These are phyloP conservation scores for Scomberomorus guttatus DNA, from an alignment of 2,797 vertebrate species.

Conservation along the genomic window DNA sequence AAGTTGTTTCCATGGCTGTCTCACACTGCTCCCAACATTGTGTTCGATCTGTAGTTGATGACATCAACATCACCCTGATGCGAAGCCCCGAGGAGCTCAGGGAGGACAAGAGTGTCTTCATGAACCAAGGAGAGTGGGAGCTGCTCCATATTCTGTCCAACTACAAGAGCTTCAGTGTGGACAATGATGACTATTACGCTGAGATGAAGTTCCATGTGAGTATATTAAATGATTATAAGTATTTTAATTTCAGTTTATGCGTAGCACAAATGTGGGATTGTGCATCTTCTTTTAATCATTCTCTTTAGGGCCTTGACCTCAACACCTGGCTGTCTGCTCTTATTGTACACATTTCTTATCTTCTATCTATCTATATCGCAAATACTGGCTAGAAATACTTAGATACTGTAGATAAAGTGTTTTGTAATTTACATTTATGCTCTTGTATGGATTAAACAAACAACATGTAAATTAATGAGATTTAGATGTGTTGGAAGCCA, in stretches of 20 bases:
- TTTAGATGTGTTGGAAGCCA: too few species aligned
- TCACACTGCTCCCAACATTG: slow-evolving; percentile 55
- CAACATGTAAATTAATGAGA: too few species aligned
- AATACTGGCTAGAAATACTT: too few species aligned
- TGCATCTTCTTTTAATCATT: background rate
- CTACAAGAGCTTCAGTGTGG: slow-evolving; percentile 92
- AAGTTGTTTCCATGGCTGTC: slow-evolving; percentile 36
- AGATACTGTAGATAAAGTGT: too few species aligned
- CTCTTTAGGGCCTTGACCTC: background rate
- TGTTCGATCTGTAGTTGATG: slow-evolving; percentile 86
- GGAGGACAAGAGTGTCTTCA: slow-evolving; percentile 92
- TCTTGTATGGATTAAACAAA: too few species aligned
- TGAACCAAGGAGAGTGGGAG: slow-evolving; percentile 99
- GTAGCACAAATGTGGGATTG: background rate
- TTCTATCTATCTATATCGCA: too few species aligned
- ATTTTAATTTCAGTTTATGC: background rate
- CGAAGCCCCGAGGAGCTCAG: slow-evolving; percentile 91
- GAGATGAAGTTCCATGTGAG: slow-evolving; percentile 97
- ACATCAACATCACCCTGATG: slow-evolving; percentile 97
- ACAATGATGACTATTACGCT: slow-evolving; percentile 88
- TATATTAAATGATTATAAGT: accelerated
- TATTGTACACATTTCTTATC: background rate
- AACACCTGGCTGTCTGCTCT: background rate
- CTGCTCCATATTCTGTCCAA: slow-evolving; percentile 91
- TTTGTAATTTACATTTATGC: too few species aligned